Conservation (phyloP, 1,140 invertebrate genomes). For the Caerostris extrusa region DNA sequence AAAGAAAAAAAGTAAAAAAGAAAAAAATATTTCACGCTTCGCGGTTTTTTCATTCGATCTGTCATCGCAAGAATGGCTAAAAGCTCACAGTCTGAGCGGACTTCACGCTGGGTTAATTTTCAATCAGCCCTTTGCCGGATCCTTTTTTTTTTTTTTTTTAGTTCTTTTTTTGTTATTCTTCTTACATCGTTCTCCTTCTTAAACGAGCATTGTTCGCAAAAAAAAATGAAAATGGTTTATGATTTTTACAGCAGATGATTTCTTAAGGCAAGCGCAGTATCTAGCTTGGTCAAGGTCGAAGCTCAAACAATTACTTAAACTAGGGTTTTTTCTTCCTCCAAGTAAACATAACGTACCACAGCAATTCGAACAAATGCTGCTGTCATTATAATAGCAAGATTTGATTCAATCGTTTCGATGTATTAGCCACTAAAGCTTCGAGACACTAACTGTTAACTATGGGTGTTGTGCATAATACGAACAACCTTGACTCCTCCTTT, state of each 20-base stretch:
- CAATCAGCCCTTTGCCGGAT: constrained; percentile 62
- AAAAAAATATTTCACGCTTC: constrained; percentile 60
- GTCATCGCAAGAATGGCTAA: constrained; percentile 69
- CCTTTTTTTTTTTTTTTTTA: constrained; percentile 34
- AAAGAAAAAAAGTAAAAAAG: not conserved
- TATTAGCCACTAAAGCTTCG: constrained; percentile 41
- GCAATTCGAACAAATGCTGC: constrained; percentile 5
- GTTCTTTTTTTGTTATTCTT: not conserved
- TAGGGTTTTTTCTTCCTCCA: not conserved
- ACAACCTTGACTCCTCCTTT: not conserved
- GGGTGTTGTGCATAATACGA: not conserved
- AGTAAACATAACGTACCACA: constrained; percentile 39
- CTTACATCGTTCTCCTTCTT: constrained; percentile 46
- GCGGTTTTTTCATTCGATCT: constrained; percentile 70
- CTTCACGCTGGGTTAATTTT: constrained; percentile 74
- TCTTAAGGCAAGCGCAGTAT: not conserved
- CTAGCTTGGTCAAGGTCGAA: constrained; percentile 61
- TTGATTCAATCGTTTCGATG: constrained; percentile 57
- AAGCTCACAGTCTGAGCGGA: constrained; percentile 46
- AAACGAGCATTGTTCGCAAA: constrained; percentile 69
- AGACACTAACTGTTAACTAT: constrained; percentile 5
- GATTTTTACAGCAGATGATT: constrained; percentile 55
- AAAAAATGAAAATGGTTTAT: constrained; percentile 62
- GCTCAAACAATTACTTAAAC: constrained; percentile 71
- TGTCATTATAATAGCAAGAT: constrained; percentile 65